Base-by-base conservation (phyloP, 2,113 vertebrate species). In the Ornithorhynchus anatinus region DNA sequence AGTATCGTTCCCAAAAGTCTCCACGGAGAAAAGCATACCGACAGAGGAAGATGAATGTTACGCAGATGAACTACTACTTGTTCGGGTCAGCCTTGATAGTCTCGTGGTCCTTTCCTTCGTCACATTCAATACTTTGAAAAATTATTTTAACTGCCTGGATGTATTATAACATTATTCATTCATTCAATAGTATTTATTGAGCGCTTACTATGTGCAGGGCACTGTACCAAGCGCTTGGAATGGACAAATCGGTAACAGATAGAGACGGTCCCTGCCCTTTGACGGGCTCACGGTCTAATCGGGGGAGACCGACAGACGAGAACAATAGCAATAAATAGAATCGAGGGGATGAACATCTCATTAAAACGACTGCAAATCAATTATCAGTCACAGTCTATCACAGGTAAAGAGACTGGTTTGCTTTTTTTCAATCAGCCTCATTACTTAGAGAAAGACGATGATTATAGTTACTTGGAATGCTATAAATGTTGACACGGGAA, bases 81-180 rank as follows among this genome's bases (percentile, higher is more conserved):
- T 39, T 54, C 20, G 35, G 72, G 50, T 62, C 37, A 70, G 50
- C 38, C 78, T 84, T 78, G 39, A 78, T 72, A 78, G 62, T 70
- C 82, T 84, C 29, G 72, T 14, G 63, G 19, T 39, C 40, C 1
- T 8, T 52, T 53, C 54, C 66, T 84, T 70, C 72, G n/a, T 79
- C 72, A 56, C 36, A 14, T 31, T 72, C 17, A 47, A 39, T 77
- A 59, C 71, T 64, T 42, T 77, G 64, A 75, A 80, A 72, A 79
- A 45, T 69, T 84, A 61, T 85, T 87, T 86, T 77, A 72, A 72
- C 48, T 80, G 42, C 32, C 66, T 67, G 61, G 70, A 43, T 65
- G 14, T 75, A 75, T 59, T 65, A 59, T 54, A 67, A 47, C 39
- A 69, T 66, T 35, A n/a, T n/a, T n/a, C n/a, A n/a, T n/a, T n/a